A percentile compares a stretch with the other conserved stretches of the same genome.
Conservation (phyloP, 2,888 invertebrate genomes). For the Macaria liturata region DNA sequence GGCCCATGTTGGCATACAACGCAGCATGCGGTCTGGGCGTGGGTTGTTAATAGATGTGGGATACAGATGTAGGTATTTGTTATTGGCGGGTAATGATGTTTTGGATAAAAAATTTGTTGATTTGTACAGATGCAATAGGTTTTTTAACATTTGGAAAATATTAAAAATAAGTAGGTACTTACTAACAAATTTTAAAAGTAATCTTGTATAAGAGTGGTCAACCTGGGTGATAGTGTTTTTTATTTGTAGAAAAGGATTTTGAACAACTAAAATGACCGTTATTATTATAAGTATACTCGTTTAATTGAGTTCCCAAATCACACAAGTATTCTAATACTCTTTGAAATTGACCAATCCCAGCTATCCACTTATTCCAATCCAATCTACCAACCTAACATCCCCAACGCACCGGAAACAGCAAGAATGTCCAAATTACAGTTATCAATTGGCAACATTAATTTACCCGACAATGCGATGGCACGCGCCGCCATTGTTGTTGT, state of each 20-base stretch:
- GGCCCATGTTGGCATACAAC: constrained; percentile 32
- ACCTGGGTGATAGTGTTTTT: no score
- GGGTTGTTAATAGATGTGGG: constrained; percentile 15
- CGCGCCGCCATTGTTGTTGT: constrained; percentile 45
- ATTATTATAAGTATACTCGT: no score
- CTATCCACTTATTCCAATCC: background rate
- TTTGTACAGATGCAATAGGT: no score
- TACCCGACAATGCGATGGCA: constrained; percentile 48
- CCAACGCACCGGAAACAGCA: constrained; percentile 20
- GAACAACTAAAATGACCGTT: no score
- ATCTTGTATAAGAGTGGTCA: no score
- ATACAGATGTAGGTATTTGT: constrained; percentile 5
- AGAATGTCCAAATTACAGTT: constrained; percentile 32
- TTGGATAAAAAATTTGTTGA: background rate
- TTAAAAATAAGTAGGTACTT: no score
- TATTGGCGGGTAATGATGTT: constrained; percentile 3
- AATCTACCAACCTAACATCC: constrained; percentile 8
- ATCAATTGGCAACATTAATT: constrained; percentile 61
- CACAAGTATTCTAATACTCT: no score
- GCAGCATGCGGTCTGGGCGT: constrained; percentile 40
- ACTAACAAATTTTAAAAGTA: no score
- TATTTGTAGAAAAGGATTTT: no score
- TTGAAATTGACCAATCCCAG: no score
- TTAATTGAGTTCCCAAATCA: no score
- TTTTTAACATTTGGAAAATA: no score